Evolutionary conservation across 2,888 invertebrate genomes (phyloP).

Genomic region (Drosophila atripex): DNA sequence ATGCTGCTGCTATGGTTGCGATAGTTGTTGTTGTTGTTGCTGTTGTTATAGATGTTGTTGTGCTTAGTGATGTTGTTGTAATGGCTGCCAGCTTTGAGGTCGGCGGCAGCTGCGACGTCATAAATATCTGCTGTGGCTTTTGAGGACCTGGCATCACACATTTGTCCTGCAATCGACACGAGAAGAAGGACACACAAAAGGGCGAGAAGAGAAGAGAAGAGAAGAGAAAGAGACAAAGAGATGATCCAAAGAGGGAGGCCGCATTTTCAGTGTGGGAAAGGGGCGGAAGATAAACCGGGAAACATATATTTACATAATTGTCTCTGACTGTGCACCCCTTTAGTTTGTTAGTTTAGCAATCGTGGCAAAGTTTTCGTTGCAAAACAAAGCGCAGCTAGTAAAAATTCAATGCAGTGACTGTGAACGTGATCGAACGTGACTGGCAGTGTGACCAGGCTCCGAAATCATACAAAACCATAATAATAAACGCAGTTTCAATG

Average conservation of each 20-base stretch:
- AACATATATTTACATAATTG: constrained; percentile 40
- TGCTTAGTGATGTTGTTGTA: constrained; percentile 14
- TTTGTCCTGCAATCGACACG: constrained; percentile 81
- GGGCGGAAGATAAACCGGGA: constrained; percentile 19
- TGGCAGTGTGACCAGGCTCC: constrained; percentile 35
- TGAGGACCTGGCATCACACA: constrained; percentile 83
- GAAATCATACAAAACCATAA: background rate
- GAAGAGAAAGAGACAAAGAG: constrained; percentile 12
- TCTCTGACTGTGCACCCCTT: constrained; percentile 7
- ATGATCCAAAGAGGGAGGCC: constrained; percentile 12
- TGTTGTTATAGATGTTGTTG: constrained; percentile 1
- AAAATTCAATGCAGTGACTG: constrained; percentile 51
- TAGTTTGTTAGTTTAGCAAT: constrained; percentile 28
- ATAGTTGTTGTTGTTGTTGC: constrained; percentile 19
- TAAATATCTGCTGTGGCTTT: constrained; percentile 80
- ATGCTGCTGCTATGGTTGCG: constrained; percentile 25
- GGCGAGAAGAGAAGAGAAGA: background rate
- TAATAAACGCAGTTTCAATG: background rate
- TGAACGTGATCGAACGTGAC: constrained; percentile 23
- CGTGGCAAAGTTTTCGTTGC: constrained; percentile 55
- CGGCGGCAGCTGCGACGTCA: constrained; percentile 75
- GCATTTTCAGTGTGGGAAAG: constrained; percentile 9
- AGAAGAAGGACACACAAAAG: constrained; percentile 28
- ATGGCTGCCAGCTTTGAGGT: constrained; percentile 15
- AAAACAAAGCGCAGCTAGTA: constrained; percentile 62